These are phyloP conservation scores for Eulacestoma nigropectus DNA, from an alignment of 2,113 vertebrate species.

Conservation along the genomic window DNA sequence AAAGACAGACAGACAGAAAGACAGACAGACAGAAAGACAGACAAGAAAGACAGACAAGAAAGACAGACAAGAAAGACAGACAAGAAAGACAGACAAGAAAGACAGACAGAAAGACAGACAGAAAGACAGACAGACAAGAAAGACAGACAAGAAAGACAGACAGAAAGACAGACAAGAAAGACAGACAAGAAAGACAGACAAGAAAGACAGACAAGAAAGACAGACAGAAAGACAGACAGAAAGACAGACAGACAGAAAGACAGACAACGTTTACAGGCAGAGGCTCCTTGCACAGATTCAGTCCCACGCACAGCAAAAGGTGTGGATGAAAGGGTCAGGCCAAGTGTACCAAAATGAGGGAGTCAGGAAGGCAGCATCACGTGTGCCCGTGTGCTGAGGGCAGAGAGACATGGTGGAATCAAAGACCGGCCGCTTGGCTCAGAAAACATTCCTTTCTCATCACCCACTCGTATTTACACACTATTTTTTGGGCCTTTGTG, in stretches of 20 bases:
- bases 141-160: no score
- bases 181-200: accelerated
- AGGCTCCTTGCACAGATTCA: not conserved
- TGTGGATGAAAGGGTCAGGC: not conserved
- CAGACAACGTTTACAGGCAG: not conserved
- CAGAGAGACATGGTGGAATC: not conserved
- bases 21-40: no score
- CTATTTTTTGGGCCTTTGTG: not conserved
- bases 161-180: accelerated
- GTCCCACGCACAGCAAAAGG: not conserved
- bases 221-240: accelerated
- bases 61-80: accelerated
- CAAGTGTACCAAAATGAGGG: not conserved
- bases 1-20: accelerated
- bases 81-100: no score
- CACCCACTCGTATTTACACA: not conserved
- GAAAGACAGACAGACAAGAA: accelerated
- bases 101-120: no score
- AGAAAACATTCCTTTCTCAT: not conserved
- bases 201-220: no score
- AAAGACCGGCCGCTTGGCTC: not conserved
- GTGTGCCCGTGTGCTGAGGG: accelerated
- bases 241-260: no score
- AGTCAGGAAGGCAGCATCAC: not conserved
- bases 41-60: no score